These are phyloP conservation scores for Caenorhabditis sulstoni DNA, from an alignment of 2,888 invertebrate genomes.

Conservation along the genomic window DNA sequence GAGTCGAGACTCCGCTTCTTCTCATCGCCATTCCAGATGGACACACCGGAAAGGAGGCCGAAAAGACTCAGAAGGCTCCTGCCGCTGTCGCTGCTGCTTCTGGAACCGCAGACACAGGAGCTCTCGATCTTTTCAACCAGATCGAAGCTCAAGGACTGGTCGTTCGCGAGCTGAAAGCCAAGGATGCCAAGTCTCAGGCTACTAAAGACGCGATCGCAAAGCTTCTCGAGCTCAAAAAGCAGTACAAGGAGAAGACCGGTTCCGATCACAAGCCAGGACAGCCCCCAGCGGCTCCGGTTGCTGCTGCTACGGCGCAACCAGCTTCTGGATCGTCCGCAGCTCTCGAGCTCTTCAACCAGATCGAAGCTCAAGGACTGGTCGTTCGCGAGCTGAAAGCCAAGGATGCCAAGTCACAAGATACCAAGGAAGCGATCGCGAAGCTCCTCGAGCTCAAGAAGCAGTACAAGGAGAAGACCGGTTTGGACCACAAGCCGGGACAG, in stretches of 20 bases:
- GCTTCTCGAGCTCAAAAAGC: slow-evolving; percentile 86
- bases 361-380: slow-evolving; percentile 84
- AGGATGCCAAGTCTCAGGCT: slow-evolving; percentile 81
- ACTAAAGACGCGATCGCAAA: slow-evolving; percentile 84
- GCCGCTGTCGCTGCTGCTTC: slow-evolving; percentile 41
- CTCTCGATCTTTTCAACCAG: slow-evolving; percentile 35
- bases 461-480: slow-evolving; percentile 83
- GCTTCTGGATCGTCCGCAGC: slow-evolving; percentile 1
- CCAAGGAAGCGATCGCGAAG: slow-evolving; percentile 84
- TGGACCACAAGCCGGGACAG: slow-evolving; percentile 69
- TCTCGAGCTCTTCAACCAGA: slow-evolving; percentile 56
- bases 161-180: slow-evolving; percentile 85
- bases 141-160: slow-evolving; percentile 84
- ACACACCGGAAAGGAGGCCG: slow-evolving; percentile 47
- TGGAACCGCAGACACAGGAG: slow-evolving; percentile 18
- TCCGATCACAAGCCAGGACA: slow-evolving; percentile 51
- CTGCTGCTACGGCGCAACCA: slow-evolving; percentile 21
- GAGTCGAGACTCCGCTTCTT: slow-evolving; percentile 85
- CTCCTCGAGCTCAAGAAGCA: slow-evolving; percentile 86
- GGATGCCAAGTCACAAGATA: slow-evolving; percentile 81
- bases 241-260: slow-evolving; percentile 85
- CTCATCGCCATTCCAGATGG: slow-evolving; percentile 97
- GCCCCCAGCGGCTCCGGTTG: slow-evolving; percentile 31
- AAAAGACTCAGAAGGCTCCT: slow-evolving; percentile 21
- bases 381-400: slow-evolving; percentile 85